Evolutionary conservation across 2,113 vertebrate genomes (phyloP).

Genomic region (Centropus unirufus): DNA sequence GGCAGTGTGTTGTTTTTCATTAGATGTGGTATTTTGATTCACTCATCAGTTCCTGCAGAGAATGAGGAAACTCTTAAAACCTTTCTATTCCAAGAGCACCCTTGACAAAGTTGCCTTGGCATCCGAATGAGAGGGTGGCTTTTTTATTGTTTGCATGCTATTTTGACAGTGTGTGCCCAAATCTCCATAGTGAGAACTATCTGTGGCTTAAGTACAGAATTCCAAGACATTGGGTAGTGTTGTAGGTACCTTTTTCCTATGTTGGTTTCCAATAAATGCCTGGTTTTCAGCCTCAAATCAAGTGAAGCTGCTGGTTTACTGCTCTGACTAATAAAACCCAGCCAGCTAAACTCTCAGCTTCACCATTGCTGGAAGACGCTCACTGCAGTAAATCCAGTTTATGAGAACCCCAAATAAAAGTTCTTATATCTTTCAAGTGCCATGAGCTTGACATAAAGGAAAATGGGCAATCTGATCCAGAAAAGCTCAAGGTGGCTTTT

Average conservation of each 20-base stretch:
- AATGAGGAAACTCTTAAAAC: conserved; percentile 52
- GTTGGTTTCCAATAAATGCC: conserved; percentile 52
- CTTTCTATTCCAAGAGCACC: conserved; percentile 30
- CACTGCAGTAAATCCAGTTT: conserved; percentile 50
- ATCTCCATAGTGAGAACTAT: conserved; percentile 74
- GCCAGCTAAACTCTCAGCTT: conserved; percentile 24
- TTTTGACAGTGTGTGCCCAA: conserved; percentile 70
- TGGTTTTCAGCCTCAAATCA: conserved; percentile 14
- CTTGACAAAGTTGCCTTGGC: conserved; percentile 57
- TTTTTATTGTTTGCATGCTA: conserved; percentile 50
- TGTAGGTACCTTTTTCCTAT: conserved; percentile 68
- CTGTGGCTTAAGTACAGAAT: conserved; percentile 55
- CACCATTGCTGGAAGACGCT: conserved; percentile 44
- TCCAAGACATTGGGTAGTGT: conserved; percentile 14
- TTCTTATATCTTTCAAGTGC: conserved; percentile 50
- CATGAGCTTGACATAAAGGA: background rate
- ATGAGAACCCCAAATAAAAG: conserved; percentile 50
- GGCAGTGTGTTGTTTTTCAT: background rate
- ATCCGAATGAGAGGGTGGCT: background rate
- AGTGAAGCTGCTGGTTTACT: conserved; percentile 41
- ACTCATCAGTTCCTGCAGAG: conserved; percentile 38
- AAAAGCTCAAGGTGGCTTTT: background rate
- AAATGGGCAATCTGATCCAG: background rate
- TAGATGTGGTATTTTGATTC: background rate
- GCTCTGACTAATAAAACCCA: conserved; percentile 60